Conservation (phyloP, 2,113 vertebrate species). For the Poeciliopsis retropinna region DNA sequence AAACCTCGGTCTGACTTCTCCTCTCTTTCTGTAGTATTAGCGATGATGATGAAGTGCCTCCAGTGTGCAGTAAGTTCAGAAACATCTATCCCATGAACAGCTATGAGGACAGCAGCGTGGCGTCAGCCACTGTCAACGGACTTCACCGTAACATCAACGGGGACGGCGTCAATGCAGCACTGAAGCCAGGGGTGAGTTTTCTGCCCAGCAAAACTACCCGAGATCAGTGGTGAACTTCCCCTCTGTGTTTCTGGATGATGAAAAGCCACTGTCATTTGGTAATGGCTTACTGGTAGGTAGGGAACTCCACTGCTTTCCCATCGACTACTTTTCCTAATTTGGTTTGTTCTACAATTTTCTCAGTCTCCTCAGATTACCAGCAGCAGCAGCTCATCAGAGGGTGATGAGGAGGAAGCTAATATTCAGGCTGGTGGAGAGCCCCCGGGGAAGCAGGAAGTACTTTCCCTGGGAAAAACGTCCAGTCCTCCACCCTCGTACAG, state of each 20-base stretch:
- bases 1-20: constrained; percentile 12
- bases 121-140: constrained; percentile 87
- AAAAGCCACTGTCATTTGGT: constrained; percentile 6
- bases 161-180: constrained; percentile 82
- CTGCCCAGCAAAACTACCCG: background rate
- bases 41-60: constrained; percentile 90
- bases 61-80: constrained; percentile 88
- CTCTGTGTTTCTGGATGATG: constrained; percentile 42
- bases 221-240: constrained; percentile 41
- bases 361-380: constrained; percentile 91
- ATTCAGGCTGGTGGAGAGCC: constrained; percentile 84
- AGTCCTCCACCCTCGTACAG: constrained; percentile 77
- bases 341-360: constrained; percentile 31
- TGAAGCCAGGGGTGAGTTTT: constrained; percentile 87
- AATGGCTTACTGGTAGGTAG: constrained; percentile 15
- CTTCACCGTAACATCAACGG: constrained; percentile 88
- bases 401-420: constrained; percentile 91
- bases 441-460: constrained; percentile 79
- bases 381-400: constrained; percentile 94
- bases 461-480: constrained; percentile 78
- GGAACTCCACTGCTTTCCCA: constrained; percentile 7
- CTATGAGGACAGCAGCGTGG: constrained; percentile 85
- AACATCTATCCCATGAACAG: constrained; percentile 90
- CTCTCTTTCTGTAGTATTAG: constrained; percentile 73
- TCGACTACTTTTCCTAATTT: background rate